These are phyloP conservation scores for Antedon mediterranea DNA, from an alignment of 53 echinoderm and acorn worm species.

Conservation along the genomic window DNA sequence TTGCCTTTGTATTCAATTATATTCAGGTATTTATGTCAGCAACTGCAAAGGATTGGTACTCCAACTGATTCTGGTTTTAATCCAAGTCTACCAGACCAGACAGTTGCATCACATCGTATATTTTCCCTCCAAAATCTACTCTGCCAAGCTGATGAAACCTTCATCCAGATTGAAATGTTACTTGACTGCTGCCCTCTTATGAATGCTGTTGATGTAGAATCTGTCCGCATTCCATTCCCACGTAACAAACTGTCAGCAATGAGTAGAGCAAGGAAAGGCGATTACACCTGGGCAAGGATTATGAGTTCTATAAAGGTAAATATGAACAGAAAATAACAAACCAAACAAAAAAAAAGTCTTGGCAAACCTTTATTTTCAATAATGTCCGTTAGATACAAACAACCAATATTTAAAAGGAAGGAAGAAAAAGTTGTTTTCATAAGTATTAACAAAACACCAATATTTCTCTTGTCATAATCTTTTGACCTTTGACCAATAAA, in stretches of 20 bases:
- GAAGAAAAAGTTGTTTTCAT: no score
- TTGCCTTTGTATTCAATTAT: no score
- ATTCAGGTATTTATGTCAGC: background rate
- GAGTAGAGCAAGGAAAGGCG: constrained; percentile 42
- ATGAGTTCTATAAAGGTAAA: constrained; percentile 47
- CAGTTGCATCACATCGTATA: constrained; percentile 29
- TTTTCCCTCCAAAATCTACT: constrained; percentile 28
- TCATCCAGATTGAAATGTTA: constrained; percentile 37
- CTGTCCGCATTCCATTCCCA: constrained; percentile 36
- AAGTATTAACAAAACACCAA: no score
- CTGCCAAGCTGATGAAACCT: constrained; percentile 29
- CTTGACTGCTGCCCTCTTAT: constrained; percentile 54
- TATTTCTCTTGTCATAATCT: no score
- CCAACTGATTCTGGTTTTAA: background rate
- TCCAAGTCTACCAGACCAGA: background rate
- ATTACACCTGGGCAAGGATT: constrained; percentile 47
- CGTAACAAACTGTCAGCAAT: constrained; percentile 24
- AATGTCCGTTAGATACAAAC: no score
- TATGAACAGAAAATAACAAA: no score
- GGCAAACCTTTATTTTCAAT: no score
- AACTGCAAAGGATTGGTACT: background rate
- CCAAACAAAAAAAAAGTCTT: no score
- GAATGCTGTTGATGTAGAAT: background rate
- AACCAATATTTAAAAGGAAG: no score
- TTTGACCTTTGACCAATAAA: no score